A percentile compares a stretch with the other conserved stretches of the same genome.
Evolutionary conservation across 1,140 invertebrate genomes (phyloP).

Genomic region (Thalassaphorura encarpata): DNA sequence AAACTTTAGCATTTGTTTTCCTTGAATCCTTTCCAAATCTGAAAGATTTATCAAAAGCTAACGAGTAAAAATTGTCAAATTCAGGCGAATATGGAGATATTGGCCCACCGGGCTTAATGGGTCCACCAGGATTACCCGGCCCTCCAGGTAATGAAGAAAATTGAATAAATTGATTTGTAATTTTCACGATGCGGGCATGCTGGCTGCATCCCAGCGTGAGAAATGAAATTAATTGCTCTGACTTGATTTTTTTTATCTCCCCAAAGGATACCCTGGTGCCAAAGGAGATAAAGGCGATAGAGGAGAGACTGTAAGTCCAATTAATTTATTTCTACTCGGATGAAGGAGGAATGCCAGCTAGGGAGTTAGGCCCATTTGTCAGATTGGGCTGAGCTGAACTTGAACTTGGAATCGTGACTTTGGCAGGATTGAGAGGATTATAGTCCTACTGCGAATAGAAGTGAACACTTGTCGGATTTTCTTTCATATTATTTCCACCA

Average conservation of each 20-base stretch:
- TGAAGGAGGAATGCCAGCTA: background rate
- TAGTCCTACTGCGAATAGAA: too few species aligned
- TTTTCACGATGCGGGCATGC: background rate
- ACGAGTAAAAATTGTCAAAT: too few species aligned
- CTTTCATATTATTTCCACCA: too few species aligned
- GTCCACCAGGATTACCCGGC: constrained; percentile 52
- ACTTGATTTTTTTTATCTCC: background rate
- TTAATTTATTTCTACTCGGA: background rate
- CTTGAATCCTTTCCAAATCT: too few species aligned
- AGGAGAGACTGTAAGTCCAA: constrained; percentile 72
- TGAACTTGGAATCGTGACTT: too few species aligned
- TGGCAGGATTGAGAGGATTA: too few species aligned
- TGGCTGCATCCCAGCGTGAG: background rate
- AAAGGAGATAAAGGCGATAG: constrained; percentile 86
- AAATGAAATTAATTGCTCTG: background rate
- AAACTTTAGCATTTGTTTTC: background rate
- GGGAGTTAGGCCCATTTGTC: too few species aligned
- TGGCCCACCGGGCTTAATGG: constrained; percentile 56
- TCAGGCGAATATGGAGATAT: constrained; percentile 69
- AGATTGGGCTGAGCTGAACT: too few species aligned
- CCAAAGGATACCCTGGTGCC: constrained; percentile 65
- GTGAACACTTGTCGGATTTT: too few species aligned
- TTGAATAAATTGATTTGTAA: background rate
- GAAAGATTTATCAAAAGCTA: too few species aligned
- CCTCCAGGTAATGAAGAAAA: constrained; percentile 50